Conservation (phyloP, 2,113 vertebrate species). For the Silurus asotus region DNA sequence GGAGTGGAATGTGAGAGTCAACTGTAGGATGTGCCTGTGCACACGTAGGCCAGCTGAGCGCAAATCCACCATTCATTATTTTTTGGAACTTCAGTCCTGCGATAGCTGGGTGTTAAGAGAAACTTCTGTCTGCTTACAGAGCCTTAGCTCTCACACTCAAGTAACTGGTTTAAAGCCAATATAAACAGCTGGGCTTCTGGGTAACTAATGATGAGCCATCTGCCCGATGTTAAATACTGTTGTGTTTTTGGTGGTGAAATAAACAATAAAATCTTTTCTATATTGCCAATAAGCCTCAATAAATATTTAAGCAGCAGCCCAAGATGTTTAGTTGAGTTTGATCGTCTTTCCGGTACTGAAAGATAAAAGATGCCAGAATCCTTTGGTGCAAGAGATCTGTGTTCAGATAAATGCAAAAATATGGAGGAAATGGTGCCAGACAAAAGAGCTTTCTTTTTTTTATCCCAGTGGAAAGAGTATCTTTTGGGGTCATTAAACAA, state of each 20-base stretch:
- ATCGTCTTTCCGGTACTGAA: background rate
- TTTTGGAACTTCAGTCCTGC: background rate
- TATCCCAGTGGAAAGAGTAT: background rate
- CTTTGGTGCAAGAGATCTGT: constrained; percentile 1
- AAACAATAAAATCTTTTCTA: background rate
- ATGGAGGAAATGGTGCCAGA: background rate
- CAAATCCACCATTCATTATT: background rate
- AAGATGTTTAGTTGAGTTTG: background rate
- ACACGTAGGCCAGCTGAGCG: constrained; percentile 48
- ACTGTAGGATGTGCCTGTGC: constrained; percentile 55
- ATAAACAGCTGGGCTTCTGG: background rate
- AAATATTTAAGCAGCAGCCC: constrained; percentile 1
- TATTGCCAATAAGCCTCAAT: background rate
- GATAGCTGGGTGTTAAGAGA: background rate
- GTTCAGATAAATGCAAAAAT: constrained; percentile 25
- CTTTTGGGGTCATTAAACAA: constrained; percentile 10
- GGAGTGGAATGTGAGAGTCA: constrained; percentile 64
- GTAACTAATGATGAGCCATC: background rate
- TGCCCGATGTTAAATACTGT: background rate
- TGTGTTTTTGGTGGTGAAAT: background rate
- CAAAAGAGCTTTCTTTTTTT: constrained; percentile 5
- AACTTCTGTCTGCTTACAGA: background rate
- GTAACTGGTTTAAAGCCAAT: background rate
- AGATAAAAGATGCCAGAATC: constrained; percentile 17
- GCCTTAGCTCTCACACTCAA: background rate